A percentile compares a stretch with the other conserved stretches of the same genome.
phyloP scores from a whole-genome alignment of 2,888 invertebrate genomes.

The Ophion slaviceki region DNA sequence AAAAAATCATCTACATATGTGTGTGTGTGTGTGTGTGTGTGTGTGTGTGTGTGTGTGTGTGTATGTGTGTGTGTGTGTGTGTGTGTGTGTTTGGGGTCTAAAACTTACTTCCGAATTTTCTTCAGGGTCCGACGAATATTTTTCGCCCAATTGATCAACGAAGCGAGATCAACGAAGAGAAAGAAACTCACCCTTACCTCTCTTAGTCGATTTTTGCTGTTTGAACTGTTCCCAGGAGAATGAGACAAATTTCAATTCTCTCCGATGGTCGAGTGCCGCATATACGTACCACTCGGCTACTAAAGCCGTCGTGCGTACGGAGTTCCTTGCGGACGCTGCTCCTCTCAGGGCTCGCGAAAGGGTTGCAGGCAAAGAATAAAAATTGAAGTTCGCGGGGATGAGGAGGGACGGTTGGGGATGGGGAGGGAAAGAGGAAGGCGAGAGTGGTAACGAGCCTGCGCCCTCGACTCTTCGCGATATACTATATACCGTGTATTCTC shows the following conservation, averaged over 20 bases:
- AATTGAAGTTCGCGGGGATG: slow-evolving; percentile 21
- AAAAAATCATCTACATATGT: no score
- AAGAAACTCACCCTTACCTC: no score
- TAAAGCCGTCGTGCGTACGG: slow-evolving; percentile 14
- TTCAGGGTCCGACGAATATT: no score
- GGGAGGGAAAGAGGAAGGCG: slow-evolving; percentile 10
- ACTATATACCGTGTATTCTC: slow-evolving; percentile 20
- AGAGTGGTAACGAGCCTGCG: slow-evolving; percentile 59
- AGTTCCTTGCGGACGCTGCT: slow-evolving; percentile 15
- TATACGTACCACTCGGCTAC: slow-evolving; percentile 58
- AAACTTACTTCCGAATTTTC: no score
- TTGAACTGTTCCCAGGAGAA: no score
- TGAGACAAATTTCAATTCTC: slow-evolving; percentile 44
- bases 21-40: no score
- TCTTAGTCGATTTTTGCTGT: no score
- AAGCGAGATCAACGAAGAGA: no score
- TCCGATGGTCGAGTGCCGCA: slow-evolving; percentile 47
- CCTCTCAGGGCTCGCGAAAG: slow-evolving; percentile 1
- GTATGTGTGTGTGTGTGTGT: no score
- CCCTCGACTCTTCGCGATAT: slow-evolving; percentile 58
- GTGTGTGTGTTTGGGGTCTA: no score
- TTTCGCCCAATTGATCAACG: no score
- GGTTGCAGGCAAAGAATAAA: slow-evolving; percentile 31
- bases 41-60: no score
- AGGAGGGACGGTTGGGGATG: neutral